Evolutionary conservation across 1,140 invertebrate genomes (phyloP), one percentile per base, ranked within the genome.

Genomic region (Drosophila pseudoananassae): DNA sequence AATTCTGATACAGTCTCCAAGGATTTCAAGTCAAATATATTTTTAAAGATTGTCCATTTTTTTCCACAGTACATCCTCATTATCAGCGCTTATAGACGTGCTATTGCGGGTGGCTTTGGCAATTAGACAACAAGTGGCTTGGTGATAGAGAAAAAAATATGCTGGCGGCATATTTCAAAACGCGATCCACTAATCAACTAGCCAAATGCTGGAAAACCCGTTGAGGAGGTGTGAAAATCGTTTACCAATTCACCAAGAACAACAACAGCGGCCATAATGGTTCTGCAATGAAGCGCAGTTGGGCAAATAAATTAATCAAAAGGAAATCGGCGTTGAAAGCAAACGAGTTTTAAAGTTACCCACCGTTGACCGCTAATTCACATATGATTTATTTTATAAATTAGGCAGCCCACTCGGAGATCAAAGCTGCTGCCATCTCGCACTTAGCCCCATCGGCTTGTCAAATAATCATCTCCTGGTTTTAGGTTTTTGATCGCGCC

Each of bases 291-390:
- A 25, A 56, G 52, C 57, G 55, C 43, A 56, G 45, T 65, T 70
- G 66, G 43, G 50, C 76, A 88, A 88, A 88, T 88, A 88, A 79
- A 88, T 88, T 88, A 88, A 88, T 88, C 78, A 88, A 61, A 88
- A 75, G 78, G 55, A 87, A 85, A 68, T 75, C 82, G 78, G 50
- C 61, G 78, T 51, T 52, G 51, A 58, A 76, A 33, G 45, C 51
- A 65, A 81, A 78, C 64, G 70, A 72, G 56, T 23, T 71, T 57
- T 9, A 10, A 17, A 78, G 79, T 68, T 75, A 71, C 51, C 66
- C 66, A 43, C 59, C 54, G 47, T 55, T 79, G 71, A 73, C 82
- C 64, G 83, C 82, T 85, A 85, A 85, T 85, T 85, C 73, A 78
- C 83, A 65, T 78, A 57, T 57, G 61, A 77, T 85, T 85, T 87